phyloP scores from a whole-genome alignment of 2,888 invertebrate genomes.

The Drosophila atroscutellata region DNA sequence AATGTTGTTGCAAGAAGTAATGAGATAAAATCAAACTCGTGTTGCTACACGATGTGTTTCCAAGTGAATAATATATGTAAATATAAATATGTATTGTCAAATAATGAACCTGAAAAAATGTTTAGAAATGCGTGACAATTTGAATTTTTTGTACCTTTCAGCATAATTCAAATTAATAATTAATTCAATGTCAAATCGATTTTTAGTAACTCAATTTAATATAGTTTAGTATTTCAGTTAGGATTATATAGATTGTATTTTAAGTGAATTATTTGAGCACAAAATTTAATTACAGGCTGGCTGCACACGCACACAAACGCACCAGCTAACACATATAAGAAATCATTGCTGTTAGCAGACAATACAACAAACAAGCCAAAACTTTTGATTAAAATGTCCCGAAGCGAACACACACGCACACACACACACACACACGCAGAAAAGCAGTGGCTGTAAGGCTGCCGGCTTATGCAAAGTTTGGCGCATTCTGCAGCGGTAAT shows the following conservation, averaged over 20 bases:
- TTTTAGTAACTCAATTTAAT: neutral
- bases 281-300: conserved; percentile 4
- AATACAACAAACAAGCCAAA: conserved; percentile 32
- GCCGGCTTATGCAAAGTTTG: conserved; percentile 54
- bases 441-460: conserved; percentile 7
- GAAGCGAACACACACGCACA: conserved; percentile 23
- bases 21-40: conserved; percentile 45
- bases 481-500: conserved; percentile 56
- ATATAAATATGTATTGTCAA: neutral
- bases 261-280: neutral
- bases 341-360: conserved; percentile 53
- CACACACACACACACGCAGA: neutral
- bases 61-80: neutral
- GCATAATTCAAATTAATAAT: conserved; percentile 18
- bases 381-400: conserved; percentile 79
- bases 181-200: neutral
- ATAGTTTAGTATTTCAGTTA: neutral
- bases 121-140: neutral
- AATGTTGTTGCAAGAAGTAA: conserved; percentile 33
- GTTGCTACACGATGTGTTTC: conserved; percentile 31
- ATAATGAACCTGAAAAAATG: neutral
- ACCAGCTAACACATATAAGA: conserved; percentile 4
- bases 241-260: neutral
- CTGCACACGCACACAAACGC: neutral
- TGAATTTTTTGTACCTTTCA: neutral